Evolutionary conservation across 2,888 invertebrate genomes (phyloP), one percentile per base, ranked within the genome.

Genomic region (Lumbricus terrestris): DNA sequence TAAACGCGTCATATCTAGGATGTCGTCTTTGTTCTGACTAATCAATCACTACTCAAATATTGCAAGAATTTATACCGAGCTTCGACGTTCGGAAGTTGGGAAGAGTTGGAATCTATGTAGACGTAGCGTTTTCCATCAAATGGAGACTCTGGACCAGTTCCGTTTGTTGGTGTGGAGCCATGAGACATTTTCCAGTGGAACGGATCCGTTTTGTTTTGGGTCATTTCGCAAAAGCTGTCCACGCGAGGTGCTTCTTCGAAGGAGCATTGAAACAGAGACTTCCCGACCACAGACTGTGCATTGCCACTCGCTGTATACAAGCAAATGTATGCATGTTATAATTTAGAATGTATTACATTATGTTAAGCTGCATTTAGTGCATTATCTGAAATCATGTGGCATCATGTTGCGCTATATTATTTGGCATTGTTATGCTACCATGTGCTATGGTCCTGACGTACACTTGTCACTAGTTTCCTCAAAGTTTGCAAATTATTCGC

Each of bases 31-130:
- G 47, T 47, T 47, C 47, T 47, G 15, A 11, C 3, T 18, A 13
- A 47, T 3, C 13, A 13, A 29, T 29, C 23, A 23, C 54, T 54
- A 29, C 11, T 54, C 23, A 54, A 54, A 29, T n/a, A 0, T 54
- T 29, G 23, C 23, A 23, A 29, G 3, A 29, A 34, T n/a, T 34
- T 88, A 18, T 90, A 91, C 91, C 37, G 88, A 83, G 91, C 90
- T 35, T 96, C 95, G 88, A 89, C 90, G 23, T 47, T 82, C 4
- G 42, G 33, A 15, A 23, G n/a, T 69, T 18, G n/a, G 0, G 95
- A 95, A 0, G 96, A 96, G 0, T 97, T 96, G 33, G 97, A 96
- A 93, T 98, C 98, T 91, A 97, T 96, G 93, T 97, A 97, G 96
- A 98, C 96, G 94, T 97, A 98, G 93, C 90, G 92, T 16, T 88